Evolutionary conservation across 2,888 invertebrate genomes (phyloP), one percentile per base, ranked within the genome.

Genomic region (Gastrophysa polygoni): DNA sequence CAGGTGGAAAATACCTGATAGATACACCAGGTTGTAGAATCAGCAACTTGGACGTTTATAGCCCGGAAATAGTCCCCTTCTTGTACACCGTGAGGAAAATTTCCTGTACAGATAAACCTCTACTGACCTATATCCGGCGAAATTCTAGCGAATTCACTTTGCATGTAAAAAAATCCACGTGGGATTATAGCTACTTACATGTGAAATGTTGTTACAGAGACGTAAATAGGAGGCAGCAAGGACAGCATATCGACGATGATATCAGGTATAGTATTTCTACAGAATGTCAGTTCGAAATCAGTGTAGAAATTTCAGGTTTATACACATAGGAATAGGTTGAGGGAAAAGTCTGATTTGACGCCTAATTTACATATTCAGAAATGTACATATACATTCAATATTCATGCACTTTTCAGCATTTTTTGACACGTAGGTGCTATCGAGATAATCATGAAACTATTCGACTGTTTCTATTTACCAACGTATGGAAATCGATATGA

Each of bases 21-120:
- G 54, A 66, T 24, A 66, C 62, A n/a, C 57, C 66, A 56, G 66
- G 66, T 14, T 66, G 66, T 24, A 48, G 50, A 16, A 66, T 66
- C 34, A 59, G 59, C 57, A 58, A 66, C 38, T 28, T 63, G 17
- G 57, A 66, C 20, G 51, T 48, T 2, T 66, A 48, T 44, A 66
- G 57, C 38, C 28, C 54, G 10, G 66, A 66, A 46, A 66, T 66
- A 18, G 54, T 11, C n/a, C 44, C 51, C 6, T 57, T 57, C 8
- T 17, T 66, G 17, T 60, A 63, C 43, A 54, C 50, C 34, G 18
- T 66, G 0, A 29, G 56, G n/a, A 57, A 54, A 11, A 43, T 66
- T n/a, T 24, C 54, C 2, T 66, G 66, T 32, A 57, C 46, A 10
- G 55, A 60, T 20, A 63, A 58, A 24, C 54, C 50, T 6, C 54